phyloP scores from a whole-genome alignment of 2,797 vertebrate species.

The Hippopotamyrus pictus region DNA sequence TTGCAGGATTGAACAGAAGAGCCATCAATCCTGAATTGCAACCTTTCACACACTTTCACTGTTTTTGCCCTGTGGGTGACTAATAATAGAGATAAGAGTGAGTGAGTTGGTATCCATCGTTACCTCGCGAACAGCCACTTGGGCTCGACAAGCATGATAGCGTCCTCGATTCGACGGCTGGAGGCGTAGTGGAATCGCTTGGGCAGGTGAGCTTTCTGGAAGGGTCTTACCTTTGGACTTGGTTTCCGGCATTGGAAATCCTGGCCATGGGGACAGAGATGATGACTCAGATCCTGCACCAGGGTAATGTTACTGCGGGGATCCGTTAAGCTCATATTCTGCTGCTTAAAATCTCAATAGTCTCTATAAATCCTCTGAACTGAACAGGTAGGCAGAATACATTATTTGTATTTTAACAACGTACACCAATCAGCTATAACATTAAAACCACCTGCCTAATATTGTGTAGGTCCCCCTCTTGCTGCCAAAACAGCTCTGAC shows the following conservation, averaged over 20 bases:
- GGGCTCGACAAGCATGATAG: slow-evolving; percentile 53
- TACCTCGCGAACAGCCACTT: slow-evolving; percentile 68
- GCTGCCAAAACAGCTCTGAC: background rate
- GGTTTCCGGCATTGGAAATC: slow-evolving; percentile 54
- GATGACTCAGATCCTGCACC: background rate
- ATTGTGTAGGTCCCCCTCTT: background rate
- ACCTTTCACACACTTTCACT: background rate
- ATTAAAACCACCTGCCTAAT: background rate
- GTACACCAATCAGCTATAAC: background rate
- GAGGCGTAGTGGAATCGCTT: slow-evolving; percentile 67
- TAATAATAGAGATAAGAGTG: background rate
- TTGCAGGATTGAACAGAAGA: background rate
- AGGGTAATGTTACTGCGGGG: background rate
- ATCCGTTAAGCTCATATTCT: too few species aligned
- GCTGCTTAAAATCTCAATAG: background rate
- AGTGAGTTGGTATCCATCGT: background rate
- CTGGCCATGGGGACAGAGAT: background rate
- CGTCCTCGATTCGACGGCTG: slow-evolving; percentile 65
- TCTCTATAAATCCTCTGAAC: background rate
- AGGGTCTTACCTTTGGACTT: slow-evolving; percentile 57
- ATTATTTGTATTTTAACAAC: background rate
- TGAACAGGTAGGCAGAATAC: background rate
- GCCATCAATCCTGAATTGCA: background rate
- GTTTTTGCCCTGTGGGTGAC: background rate
- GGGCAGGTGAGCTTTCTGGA: slow-evolving; percentile 61